Base-by-base conservation (phyloP, 2,113 vertebrate species). In the Lathamus discolor region DNA sequence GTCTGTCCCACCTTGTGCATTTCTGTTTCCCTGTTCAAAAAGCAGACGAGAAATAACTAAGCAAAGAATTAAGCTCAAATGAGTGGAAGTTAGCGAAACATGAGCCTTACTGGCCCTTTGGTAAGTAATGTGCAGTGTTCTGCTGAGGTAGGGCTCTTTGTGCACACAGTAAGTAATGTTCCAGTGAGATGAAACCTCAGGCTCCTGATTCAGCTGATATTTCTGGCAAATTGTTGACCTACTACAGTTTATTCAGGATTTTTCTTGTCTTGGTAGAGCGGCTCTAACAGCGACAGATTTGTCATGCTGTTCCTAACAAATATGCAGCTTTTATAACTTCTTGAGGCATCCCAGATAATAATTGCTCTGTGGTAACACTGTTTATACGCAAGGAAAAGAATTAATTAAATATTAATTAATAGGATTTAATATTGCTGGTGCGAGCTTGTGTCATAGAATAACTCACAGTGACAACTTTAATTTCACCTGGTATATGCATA, bases 211-310 rank as follows among this genome's bases (percentile, higher is more conserved):
- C 88, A 96, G 91, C 88, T 94, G 95, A 88, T 96, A 90, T 96
- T 97, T 93, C 94, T 96, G 83, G 93, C 79, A 96, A 90, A 95
- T 90, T 94, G 87, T 96, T 95, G 93, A 93, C 92, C 90, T 93
- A 78, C n/a, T 86, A 80, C 76, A 94, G 69, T 96, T 80, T 93
- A 70, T 88, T 94, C 69, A 69, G 83, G 54, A 67, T 61, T 95
- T 95, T 94, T 91, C 85, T 87, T 55, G 81, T 96, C 86, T 89
- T 95, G 78, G 83, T 85, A 93, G 77, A 91, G 43, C 28, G 6
- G 54, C 37, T 86, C 55, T 92, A 90, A 81, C 87, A 64, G 75
- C 11, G n/a, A 79, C 75, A 88, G 86, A 93, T 95, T 92, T 95
- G 83, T 96, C 83, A 69, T 79, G 85, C 51, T 83, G 44, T 89